Base-by-base conservation (phyloP, 2,797 vertebrate species). In the Macropodus opercularis region DNA sequence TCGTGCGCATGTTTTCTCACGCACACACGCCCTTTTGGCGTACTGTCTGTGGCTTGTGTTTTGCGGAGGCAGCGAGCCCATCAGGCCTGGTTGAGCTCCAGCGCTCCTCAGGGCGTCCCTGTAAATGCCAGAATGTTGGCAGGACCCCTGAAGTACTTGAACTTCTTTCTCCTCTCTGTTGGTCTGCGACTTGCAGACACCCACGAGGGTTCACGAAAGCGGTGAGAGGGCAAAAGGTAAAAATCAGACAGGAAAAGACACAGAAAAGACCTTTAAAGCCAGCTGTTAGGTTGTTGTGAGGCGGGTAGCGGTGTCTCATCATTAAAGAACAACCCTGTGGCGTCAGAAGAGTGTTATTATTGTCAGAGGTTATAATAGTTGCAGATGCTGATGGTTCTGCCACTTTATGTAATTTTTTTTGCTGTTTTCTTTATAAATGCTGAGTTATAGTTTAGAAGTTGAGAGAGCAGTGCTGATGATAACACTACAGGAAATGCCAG, bases 51-150 rank as follows among this genome's bases (percentile, higher is more conserved):
- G 47, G 50, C 29, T n/a, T 66, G 53, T 60, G 48, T 54, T 41
- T 42, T 68, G 49, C 48, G 39, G 36, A 58, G 23, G 35, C 21
- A 27, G 12, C 0, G 49, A 47, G 48, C 5, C 8, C 29, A 40
- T 58, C 69, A 31, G 63, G 21, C 19, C 38, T 72, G 64, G 72
- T 73, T 22, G 8, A 47, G 68, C 39, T 68, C 66, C 77, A 79
- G 64, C 29, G 0, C 61, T 71, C 70, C 54, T 70, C 75, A 44
- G 69, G 76, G 68, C 21, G 35, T 72, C 73, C 62, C 65, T 75
- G 74, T 77, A 79, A 82, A 85, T 77, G 73, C 77, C 79, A 64
- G 79, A 71, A 64, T 46, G 56, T 62, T 70, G 75, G 73, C 71
- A 55, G 32, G 38, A 24, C 32, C 44, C 49, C 62, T 29, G 24